Base-by-base conservation (phyloP, 2,113 vertebrate genomes). In the Noctilio leporinus region DNA sequence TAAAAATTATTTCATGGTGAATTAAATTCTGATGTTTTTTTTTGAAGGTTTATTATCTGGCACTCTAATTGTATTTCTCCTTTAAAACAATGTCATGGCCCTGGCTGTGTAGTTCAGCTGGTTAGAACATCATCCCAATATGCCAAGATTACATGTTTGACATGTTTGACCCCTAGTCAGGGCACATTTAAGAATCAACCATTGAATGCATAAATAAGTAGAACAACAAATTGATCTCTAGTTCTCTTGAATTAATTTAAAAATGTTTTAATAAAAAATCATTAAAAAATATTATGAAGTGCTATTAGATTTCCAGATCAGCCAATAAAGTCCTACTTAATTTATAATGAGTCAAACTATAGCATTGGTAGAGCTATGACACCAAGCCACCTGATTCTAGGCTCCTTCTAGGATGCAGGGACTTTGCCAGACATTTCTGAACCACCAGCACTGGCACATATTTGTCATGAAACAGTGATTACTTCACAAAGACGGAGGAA, bases 21-120 rank as follows among this genome's bases (percentile, higher is more conserved):
- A 77, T 86, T 89, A 81, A 78, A 45, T 82, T 85, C 24, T 82
- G 8, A 85, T 86, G 57, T 77, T 86, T 89, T 93, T 93, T 45
- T 51, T 72, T 87, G 22, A 78, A 80, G 33, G 22, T 62, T 75
- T 95, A 80, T 49, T 47, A 51, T 86, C 59, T 82, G 64, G 72
- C n/a, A 85, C 16, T 91, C 33, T 81, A 65, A 24, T 76, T 89
- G 64, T 15, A 88, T 87, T 87, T 20, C 16, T 81, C 16, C 45
- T 62, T 91, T 55, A 73, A 93, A 88, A 88, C 19, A 83, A 72
- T 59, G 33, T 86, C 26, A 69, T 38, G 49, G 10, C 59, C 26
- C 59, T 62, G 59, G 28, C 26, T 30, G 59, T 10, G 57, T 62
- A 30, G 28, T 11, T 26, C 26, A 62, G 57, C 28, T 59, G 16